Evolutionary conservation across 1,140 invertebrate genomes (phyloP), one percentile per base, ranked within the genome.

Genomic region (Orius insidiosus): DNA sequence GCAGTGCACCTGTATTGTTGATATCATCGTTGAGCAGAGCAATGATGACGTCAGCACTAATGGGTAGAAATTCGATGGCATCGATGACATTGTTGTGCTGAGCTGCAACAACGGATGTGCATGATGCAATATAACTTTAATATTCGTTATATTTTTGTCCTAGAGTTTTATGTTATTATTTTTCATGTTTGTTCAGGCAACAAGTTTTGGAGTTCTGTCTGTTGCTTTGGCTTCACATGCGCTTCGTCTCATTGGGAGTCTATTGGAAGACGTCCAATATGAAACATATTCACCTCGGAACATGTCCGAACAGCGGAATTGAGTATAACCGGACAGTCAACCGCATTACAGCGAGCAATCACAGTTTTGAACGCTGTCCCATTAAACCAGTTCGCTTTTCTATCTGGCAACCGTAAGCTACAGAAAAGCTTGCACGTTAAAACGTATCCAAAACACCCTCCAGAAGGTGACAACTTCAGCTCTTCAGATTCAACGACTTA

Each of bases 401-500:
- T 85, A 84, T 51, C 59, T 94, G 33, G 83, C 86, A 5, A 83
- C 84, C 2, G 81, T 89, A 15, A 80, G 83, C 53, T 92, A 92
- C 62, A 74, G 84, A 59, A 93, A 90, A 68, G 84, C 84, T 11
- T 86, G 82, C 52, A 81, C 77, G 30, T 61, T 88, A 52, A 86
- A 85, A 59, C 68, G 83, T 47, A 74, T 83, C 38, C 80, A 62
- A 82, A 83, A 59, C 78, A 85, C 63, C 75, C 80, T 39, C 63
- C 70, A 2, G 74, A 76, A 63, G 79, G 79, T 48, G 84, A 86
- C 56, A 77, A 76, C 7, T 76, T 85, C 35, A 87, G 84, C 57
- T 76, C 80, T 38, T 89, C 85, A 0, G 87, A 93, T 60, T 89
- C 85, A 3, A 89, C 86, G 33, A 89, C 85, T 13, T 93, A 87